Base-by-base conservation (phyloP, 2,797 vertebrate genomes). In the Amblyopsis hoosieri region DNA sequence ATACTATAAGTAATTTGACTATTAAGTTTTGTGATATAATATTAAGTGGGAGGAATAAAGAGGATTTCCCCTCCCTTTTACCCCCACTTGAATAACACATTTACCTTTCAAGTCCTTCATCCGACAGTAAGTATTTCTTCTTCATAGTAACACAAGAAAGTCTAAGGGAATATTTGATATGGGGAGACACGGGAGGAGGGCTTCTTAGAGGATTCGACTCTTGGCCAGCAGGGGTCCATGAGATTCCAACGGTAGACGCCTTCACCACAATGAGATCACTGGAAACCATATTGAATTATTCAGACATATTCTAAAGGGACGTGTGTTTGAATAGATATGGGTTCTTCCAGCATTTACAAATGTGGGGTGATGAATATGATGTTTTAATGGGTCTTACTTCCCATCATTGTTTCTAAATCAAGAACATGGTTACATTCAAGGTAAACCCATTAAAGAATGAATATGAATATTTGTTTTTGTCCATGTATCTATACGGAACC, bases 21-120 rank as follows among this genome's bases (percentile, higher is more conserved):
- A 75, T 54, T 72, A 74, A 72, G 74, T 86, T 75, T 84, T 89
- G 49, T 89, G 78, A 89, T 90, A 82, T 85, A 84, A 88, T 81
- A 90, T 89, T 86, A 80, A 79, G 79, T 17, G 63, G 75, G 74
- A 45, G 78, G 77, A 68, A 78, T 76, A 62, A 74, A 69, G 83
- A 76, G 71, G 50, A 52, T 9, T 51, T 19, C 2, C 12, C 14
- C 48, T 13, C 48, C n/a, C 12, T 48, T 14, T 85, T 87, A 83
- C 81, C 76, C 74, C 61, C 60, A 64, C 85, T 78, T 81, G 81
- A 82, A 81, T 85, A 85, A 82, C 50, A 42, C 14, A 45, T 84
- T 83, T 84, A 81, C 81, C 80, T 87, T 83, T 77, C 81, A 80
- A 82, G 78, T 86, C 85, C 72, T 73, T 82, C 76, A 75, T 83